Evolutionary conservation across 2,888 invertebrate genomes (phyloP), one percentile per base, ranked within the genome.

Genomic region (Hetaerina titia): DNA sequence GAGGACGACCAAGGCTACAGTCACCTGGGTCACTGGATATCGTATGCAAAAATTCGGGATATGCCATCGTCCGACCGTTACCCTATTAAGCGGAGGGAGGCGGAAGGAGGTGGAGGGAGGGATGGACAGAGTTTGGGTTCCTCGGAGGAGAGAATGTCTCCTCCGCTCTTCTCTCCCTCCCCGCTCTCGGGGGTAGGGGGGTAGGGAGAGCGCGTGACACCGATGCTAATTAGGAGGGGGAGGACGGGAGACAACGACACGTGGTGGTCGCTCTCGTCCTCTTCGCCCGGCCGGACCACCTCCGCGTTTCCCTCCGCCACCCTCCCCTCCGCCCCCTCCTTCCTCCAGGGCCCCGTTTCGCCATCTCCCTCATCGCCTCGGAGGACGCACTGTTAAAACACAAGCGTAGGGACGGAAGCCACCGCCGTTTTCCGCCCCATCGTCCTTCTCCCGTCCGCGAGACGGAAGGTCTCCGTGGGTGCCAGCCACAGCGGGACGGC

Each of bases 161-260:
- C 8, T 69, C 69, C 69, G 22, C 81, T 31, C 31, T 25, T 0
- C 4, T 31, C n/a, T n/a, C 69, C 69, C 81, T 11, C 13, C 81
- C 81, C 81, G 1, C 74, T 25, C 74, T 74, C 45, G 45, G 45
- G 45, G 45, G n/a, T n/a, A n/a, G n/a, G 45, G 74, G 8, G n/a
- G 60, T 31, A 25, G 25, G 19, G 69, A 64, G 92, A 45, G 69
- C 92, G 92, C 92, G 92, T 92, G 92, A 92, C 92, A 92, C 74
- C 92, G 92, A 92, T 92, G 92, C 92, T 92, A 92, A 92, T 92
- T 92, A 92, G 92, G 92, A 92, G 92, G 56, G 69, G 90, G 90
- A 17, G 69, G 69, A 9, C 69, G 31, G 81, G 81, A 81, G 31
- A 11, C 25, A 17, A 60, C 81, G 81, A 13, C 22, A 17, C 57